Percentiles rank a stretch among this genome's conserved stretches.
phyloP scores from a whole-genome alignment of 2,888 invertebrate species.

The Epistrophe grossulariae region DNA sequence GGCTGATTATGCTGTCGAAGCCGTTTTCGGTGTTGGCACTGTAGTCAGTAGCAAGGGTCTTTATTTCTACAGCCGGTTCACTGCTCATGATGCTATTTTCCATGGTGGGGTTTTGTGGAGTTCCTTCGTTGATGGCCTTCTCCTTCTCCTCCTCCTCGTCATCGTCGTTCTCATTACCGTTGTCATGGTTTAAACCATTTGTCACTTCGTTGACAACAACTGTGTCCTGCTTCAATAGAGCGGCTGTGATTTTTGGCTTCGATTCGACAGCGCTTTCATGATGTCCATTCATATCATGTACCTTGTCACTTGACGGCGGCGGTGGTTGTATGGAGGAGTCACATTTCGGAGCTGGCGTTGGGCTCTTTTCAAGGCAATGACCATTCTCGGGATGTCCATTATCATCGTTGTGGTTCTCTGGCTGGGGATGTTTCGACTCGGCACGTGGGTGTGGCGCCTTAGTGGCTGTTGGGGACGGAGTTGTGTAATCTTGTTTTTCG shows the following conservation, averaged over 20 bases:
- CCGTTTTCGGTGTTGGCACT: conserved; percentile 78
- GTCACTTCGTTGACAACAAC: conserved; percentile 81
- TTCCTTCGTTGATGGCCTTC: conserved; percentile 79
- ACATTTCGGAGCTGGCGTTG: conserved; percentile 50
- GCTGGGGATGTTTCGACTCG: conserved; percentile 71
- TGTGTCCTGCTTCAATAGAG: conserved; percentile 88
- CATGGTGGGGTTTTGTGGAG: conserved; percentile 44
- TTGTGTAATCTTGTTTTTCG: conserved; percentile 89
- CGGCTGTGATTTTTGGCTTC: conserved; percentile 89
- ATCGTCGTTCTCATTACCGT: conserved; percentile 84
- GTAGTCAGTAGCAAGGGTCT: conserved; percentile 80
- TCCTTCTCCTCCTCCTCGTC: conserved; percentile 1
- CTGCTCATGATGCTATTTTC: conserved; percentile 52
- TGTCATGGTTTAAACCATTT: conserved; percentile 81
- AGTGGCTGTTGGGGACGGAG: conserved; percentile 76
- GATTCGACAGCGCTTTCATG: conserved; percentile 84
- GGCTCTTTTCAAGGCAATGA: conserved; percentile 63
- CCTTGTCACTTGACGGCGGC: conserved; percentile 78
- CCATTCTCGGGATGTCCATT: conserved; percentile 79
- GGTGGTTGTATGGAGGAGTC: conserved; percentile 48
- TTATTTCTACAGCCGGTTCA: conserved; percentile 41
- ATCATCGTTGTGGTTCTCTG: conserved; percentile 77
- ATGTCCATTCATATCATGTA: conserved; percentile 81
- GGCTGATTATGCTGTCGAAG: conserved; percentile 83
- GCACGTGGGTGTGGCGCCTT: conserved; percentile 67